Base-by-base conservation (phyloP, 2,113 vertebrate species). In the Hemibagrus wyckioides region DNA sequence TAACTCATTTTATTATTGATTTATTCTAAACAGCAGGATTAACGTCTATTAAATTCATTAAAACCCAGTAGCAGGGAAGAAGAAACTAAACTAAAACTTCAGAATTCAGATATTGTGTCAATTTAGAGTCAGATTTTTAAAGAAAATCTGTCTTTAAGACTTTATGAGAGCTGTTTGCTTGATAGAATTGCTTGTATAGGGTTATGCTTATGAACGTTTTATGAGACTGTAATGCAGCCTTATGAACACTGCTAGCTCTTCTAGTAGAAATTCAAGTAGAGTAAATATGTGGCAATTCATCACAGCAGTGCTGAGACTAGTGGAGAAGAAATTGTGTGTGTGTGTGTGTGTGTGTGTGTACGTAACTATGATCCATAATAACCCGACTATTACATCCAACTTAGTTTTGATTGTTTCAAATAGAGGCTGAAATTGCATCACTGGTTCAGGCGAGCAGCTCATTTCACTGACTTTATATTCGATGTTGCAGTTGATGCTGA, bases 391-490 rank as follows among this genome's bases (percentile, higher is more conserved):
- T 59, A 75, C 28, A 48, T n/a, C 36, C 28, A 75, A 82, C 36
- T 82, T 73, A 33, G 54, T 59, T 73, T 50, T 63, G 80, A 82
- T 69, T 82, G 56, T 54, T 75, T 69, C 57, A 83, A 61, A 83
- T 63, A 44, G 23, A 50, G 75, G 30, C 71, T 76, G 41, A 79
- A 56, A 63, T 83, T 83, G 80, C 30, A 63, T 39, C n/a, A 17
- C 54, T 59, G 1, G 33, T 82, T 57, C 57, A n/a, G 17, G n/a
- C 28, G 44, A 77, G 23, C 23, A 7, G 57, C 57, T 83, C 41
- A 30, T 65, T 65, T 65, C 56, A 63, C 57, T 41, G 81, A 21
- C 56, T 52, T 83, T 87, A 33, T 63, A 83, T 83, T 56, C 57
- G 73, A 71, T 57, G 41, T 69, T 48, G 54, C 25, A 44, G 77